Evolutionary conservation across 1,140 invertebrate species (phyloP).

Genomic region (Gonioctena quinquepunctata): DNA sequence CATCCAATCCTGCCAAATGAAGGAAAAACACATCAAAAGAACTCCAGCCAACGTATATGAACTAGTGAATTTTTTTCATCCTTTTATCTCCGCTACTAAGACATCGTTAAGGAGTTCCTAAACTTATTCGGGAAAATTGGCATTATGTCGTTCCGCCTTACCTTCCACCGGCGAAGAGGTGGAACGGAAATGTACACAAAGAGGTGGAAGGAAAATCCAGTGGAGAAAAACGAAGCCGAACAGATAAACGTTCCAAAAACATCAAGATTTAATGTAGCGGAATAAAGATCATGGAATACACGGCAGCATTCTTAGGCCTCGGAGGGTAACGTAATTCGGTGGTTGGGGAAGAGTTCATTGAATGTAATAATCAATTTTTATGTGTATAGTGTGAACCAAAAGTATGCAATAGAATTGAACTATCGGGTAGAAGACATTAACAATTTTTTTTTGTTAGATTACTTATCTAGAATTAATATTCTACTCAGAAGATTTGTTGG

Average conservation of each 20-base stretch:
- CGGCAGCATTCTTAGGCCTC: not conserved
- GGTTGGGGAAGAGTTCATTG: no score
- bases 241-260: not conserved
- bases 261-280: not conserved
- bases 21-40: not conserved
- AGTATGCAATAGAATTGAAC: no score
- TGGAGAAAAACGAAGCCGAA: not conserved
- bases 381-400: no score
- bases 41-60: not conserved
- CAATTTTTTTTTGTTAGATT: no score
- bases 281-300: not conserved
- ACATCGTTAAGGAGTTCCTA: not conserved
- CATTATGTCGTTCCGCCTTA: not conserved
- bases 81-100: not conserved
- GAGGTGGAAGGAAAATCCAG: not conserved
- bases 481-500: no score
- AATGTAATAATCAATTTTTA: no score
- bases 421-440: no score
- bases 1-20: not conserved
- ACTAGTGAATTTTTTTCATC: not conserved
- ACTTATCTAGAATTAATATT: no score
- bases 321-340: no score
- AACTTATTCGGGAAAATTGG: not conserved
- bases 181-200: no score
- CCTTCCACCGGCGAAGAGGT: not conserved